These are phyloP conservation scores for Nyctibius grandis DNA, from an alignment of 2,797 vertebrate species.

Conservation along the genomic window DNA sequence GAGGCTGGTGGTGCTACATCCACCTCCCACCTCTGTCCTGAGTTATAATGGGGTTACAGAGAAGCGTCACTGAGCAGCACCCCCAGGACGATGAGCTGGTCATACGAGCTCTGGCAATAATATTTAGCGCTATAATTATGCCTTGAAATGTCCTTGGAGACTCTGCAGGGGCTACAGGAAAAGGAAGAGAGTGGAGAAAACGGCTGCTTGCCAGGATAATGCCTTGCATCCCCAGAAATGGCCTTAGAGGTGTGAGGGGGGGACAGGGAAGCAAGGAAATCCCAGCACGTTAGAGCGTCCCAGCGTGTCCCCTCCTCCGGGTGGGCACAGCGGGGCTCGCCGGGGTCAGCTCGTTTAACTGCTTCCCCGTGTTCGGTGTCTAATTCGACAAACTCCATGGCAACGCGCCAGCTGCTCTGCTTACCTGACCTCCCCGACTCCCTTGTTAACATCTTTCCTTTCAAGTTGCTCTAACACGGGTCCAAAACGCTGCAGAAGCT, in stretches of 20 bases:
- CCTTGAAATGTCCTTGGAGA: neutral
- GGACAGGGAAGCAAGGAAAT: neutral
- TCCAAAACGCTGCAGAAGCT: neutral
- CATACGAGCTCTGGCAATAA: neutral
- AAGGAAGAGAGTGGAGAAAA: neutral
- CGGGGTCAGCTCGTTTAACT: slow-evolving; percentile 1
- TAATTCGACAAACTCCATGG: slow-evolving; percentile 63
- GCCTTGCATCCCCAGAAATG: neutral
- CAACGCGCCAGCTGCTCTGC: neutral
- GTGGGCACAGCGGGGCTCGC: neutral
- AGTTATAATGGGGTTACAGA: neutral
- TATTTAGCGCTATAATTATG: neutral
- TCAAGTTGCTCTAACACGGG: neutral
- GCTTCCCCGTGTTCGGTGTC: slow-evolving; percentile 32
- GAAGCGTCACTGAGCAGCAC: neutral
- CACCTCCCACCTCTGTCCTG: accelerated
- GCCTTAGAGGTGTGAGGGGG: neutral
- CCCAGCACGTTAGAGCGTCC: neutral
- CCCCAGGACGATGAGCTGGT: neutral
- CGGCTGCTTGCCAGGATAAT: neutral
- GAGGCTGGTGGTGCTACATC: neutral
- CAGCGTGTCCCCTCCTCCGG: neutral
- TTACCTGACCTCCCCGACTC: slow-evolving; percentile 14
- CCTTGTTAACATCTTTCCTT: slow-evolving; percentile 18
- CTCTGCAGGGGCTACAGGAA: neutral